Conservation (phyloP, 1,140 invertebrate species). For the Euschistus heros region DNA sequence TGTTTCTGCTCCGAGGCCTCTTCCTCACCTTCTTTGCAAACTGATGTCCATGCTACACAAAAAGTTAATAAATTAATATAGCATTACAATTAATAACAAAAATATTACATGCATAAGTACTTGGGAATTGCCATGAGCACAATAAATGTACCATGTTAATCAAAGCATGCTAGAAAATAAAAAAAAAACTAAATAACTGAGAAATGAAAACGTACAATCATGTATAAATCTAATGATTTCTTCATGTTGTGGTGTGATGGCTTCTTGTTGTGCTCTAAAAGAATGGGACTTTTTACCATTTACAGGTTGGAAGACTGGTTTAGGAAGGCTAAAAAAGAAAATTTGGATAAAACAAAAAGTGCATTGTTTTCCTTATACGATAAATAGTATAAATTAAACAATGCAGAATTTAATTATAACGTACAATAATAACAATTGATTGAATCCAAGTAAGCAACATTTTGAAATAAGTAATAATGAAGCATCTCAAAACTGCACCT, state of each 20-base stretch:
- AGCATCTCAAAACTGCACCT: neutral
- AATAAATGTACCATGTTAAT: neutral
- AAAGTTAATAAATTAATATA: neutral
- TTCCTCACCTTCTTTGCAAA: constrained; percentile 40
- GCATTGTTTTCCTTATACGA: constrained; percentile 16
- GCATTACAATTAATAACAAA: neutral
- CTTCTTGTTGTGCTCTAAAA: constrained; percentile 50
- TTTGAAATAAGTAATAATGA: too few species aligned
- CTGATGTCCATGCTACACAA: constrained; percentile 43
- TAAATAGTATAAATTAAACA: too few species aligned
- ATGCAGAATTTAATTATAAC: too few species aligned
- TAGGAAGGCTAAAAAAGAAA: constrained; percentile 46
- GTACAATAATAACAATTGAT: too few species aligned
- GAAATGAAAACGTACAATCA: constrained; percentile 46
- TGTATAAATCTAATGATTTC: constrained; percentile 62
- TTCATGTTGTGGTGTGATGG: constrained; percentile 58
- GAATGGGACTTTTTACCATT: constrained; percentile 53
- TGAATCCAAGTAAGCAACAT: too few species aligned
- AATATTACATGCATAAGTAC: neutral
- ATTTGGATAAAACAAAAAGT: constrained; percentile 16
- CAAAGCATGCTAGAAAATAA: neutral
- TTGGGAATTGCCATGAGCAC: neutral
- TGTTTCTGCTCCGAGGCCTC: constrained; percentile 31
- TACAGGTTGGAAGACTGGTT: constrained; percentile 53
- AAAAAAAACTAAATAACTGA: too few species aligned